These are phyloP conservation scores for Ploceus nigricollis DNA, from an alignment of 2,113 vertebrate species.

Conservation along the genomic window DNA sequence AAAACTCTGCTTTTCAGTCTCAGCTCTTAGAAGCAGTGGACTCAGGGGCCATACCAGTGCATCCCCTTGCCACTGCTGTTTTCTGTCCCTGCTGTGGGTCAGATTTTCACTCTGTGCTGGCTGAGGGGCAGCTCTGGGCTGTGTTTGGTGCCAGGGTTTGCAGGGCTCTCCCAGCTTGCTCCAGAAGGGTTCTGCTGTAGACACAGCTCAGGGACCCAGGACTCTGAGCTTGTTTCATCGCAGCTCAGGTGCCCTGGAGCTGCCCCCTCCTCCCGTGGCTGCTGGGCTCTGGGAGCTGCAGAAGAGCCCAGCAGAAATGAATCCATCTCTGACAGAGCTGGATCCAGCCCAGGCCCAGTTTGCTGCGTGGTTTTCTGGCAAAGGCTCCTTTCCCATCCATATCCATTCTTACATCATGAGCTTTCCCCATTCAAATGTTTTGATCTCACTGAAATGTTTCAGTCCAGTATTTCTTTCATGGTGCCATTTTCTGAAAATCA, in stretches of 20 bases:
- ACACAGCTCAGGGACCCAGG: rapidly evolving
- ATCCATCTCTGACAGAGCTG: slow-evolving; percentile 2
- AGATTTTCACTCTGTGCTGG: background rate
- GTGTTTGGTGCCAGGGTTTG: background rate
- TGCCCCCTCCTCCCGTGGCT: rapidly evolving
- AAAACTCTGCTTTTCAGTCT: background rate
- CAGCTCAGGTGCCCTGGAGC: background rate
- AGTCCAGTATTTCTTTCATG: slow-evolving; percentile 13
- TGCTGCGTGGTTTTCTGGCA: slow-evolving; percentile 34
- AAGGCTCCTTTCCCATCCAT: background rate
- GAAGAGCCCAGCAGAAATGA: background rate
- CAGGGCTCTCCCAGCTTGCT: background rate
- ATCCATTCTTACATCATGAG: background rate
- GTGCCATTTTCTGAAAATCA: slow-evolving; percentile 1
- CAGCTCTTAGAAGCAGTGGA: background rate
- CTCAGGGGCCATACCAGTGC: background rate
- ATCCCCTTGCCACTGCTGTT: background rate
- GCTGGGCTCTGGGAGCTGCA: background rate
- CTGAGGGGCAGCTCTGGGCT: background rate
- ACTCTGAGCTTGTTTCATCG: rapidly evolving
- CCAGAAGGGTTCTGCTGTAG: background rate
- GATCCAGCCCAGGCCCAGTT: slow-evolving; percentile 40
- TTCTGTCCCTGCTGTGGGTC: background rate
- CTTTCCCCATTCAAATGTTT: slow-evolving; percentile 33
- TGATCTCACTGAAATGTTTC: slow-evolving; percentile 21